Conservation (phyloP, 2,113 vertebrate genomes). For the Pterophyllum scalare region DNA sequence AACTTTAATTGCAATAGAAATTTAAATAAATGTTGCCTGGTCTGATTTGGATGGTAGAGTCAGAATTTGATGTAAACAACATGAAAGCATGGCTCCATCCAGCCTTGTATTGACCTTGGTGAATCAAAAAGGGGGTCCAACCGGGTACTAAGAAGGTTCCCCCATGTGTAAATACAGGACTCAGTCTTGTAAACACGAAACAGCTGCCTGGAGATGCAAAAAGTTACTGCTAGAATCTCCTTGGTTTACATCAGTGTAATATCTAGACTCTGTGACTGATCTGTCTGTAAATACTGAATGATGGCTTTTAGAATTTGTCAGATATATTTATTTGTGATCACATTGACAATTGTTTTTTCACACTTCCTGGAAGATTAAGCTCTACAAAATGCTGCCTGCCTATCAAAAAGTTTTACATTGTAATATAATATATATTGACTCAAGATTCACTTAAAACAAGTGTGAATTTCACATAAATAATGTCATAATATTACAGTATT, state of each 20-base stretch:
- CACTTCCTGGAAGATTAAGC: neutral
- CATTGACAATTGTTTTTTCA: neutral
- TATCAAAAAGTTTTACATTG: neutral
- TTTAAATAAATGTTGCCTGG: too few relatives aligned
- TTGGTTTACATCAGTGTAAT: neutral
- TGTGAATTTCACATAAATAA: too few relatives aligned
- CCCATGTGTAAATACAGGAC: neutral
- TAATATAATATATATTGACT: neutral
- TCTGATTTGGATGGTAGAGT: neutral
- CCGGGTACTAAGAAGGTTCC: neutral
- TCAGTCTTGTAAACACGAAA: neutral
- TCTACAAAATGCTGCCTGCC: too few relatives aligned
- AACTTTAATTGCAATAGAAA: too few relatives aligned
- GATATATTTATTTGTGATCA: neutral
- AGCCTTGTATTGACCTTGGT: neutral
- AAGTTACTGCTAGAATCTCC: neutral
- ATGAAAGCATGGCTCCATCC: neutral
- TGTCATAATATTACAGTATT: too few relatives aligned
- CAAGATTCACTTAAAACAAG: too few relatives aligned
- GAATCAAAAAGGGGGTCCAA: neutral
- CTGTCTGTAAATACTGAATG: neutral
- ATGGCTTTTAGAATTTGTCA: neutral
- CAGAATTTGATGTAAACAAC: neutral
- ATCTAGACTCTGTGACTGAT: neutral
- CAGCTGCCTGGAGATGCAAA: neutral